Evolutionary conservation across 2,888 invertebrate species (phyloP).

Genomic region (Callyntrura sp.): DNA sequence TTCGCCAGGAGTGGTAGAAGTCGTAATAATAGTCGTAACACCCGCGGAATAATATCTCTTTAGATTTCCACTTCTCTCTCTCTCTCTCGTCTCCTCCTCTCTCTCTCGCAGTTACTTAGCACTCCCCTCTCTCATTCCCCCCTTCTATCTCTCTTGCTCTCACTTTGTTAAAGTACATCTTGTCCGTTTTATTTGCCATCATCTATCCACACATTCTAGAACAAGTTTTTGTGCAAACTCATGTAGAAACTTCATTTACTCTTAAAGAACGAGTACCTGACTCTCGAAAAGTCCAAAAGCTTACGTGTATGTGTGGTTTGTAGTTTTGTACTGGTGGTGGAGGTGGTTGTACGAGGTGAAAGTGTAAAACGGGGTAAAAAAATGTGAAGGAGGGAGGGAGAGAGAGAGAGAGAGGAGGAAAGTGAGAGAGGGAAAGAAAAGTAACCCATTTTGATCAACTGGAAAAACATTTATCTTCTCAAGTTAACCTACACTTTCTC

Average conservation of each 20-base stretch:
- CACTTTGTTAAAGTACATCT: not conserved
- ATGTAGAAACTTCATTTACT: slow-evolving; percentile 35
- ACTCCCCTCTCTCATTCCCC: not conserved
- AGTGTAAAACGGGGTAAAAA: slow-evolving; percentile 21
- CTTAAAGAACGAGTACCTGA: slow-evolving; percentile 29
- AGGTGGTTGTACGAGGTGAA: not conserved
- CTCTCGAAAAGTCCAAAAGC: not conserved
- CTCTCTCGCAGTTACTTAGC: too few relatives aligned
- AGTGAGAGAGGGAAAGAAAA: not conserved
- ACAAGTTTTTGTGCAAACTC: slow-evolving; percentile 25
- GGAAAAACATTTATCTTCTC: slow-evolving; percentile 71
- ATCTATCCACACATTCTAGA: not conserved
- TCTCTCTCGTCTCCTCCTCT: too few relatives aligned
- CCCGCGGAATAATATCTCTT: not conserved
- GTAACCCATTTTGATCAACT: slow-evolving; percentile 69
- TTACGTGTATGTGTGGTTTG: not conserved
- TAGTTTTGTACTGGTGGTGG: not conserved
- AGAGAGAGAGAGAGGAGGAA: not conserved
- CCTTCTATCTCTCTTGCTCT: not conserved
- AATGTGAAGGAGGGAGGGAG: not conserved
- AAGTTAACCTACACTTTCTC: slow-evolving; percentile 62
- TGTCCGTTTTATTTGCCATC: slow-evolving; percentile 1
- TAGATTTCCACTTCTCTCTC: not conserved
- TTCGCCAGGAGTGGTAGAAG: not conserved
- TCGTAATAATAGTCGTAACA: too few relatives aligned